Evolutionary conservation across 1,140 invertebrate species (phyloP), one percentile per base, ranked within the genome.

Genomic region (Drosophila mojavensis): DNA sequence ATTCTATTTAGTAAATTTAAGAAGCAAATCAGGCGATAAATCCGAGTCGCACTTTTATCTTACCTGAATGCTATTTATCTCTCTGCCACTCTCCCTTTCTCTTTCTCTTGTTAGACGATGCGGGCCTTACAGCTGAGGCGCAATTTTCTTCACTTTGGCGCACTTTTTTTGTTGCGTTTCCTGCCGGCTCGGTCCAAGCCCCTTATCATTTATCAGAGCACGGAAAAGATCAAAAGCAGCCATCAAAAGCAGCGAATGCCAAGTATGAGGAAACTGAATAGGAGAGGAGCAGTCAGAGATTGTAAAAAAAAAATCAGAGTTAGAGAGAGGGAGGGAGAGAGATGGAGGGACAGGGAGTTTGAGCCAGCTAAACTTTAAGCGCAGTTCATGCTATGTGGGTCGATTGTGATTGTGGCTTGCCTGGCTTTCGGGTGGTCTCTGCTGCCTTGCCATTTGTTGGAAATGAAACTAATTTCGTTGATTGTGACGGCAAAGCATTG

Each of bases 381-480:
- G 75, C 59, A 77, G 71, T 82, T 75, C 20, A 20, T 76, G 82
- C 62, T 79, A 79, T 86, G 79, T 85, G 82, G 78, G 75, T 64
- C n/a, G 36, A 53, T 15, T 20, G 24, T 4, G 30, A 30, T 50
- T 17, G 20, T 30, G 20, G 15, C 15, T 58, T 28, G 63, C 10
- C 43, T 15, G 43, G 15, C 6, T 26, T 26, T 26, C 15, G 67
- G 59, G n/a, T 4, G 64, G 62, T 48, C 62, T 65, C 47, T 53
- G 45, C 79, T 82, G 82, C 55, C 82, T 77, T 88, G 83, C 83
- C 83, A 83, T 86, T 88, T 86, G 83, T 45, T 86, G 59, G 45
- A 88, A 86, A 88, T 86, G 83, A 86, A 86, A 86, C 83, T 86
- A 86, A 86, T 86, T 86, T 83, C 88, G 79, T 88, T 86, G 83